Evolutionary conservation across 1,140 invertebrate genomes (phyloP), one percentile per base, ranked within the genome.

Genomic region (Drosophila auraria): DNA sequence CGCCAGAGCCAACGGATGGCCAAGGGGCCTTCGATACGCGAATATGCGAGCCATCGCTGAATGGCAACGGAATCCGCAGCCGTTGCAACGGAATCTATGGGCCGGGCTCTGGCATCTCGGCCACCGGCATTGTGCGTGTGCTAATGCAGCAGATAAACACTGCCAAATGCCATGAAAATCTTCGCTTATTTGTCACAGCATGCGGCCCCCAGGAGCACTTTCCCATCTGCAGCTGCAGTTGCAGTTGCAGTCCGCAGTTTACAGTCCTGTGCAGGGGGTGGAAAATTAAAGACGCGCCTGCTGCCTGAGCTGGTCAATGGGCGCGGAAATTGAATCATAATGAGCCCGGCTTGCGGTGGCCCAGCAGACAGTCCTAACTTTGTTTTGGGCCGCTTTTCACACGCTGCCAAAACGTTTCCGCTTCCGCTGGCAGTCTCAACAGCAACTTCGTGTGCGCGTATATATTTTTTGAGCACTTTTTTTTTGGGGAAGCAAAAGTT

Each of bases 341-440:
- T 80, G 77, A 74, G 71, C 62, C 77, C 44, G 54, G 42, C 62
- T 59, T 74, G 60, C 11, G 54, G 53, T 57, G 15, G 40, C 40
- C 50, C 27, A 17, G 57, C 78, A 72, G 74, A 66, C 70, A 75
- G 78, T 42, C 64, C 68, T 90, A 82, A 90, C 86, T 89, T 90
- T 90, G 84, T 89, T 87, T 89, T 76, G 44, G 78, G 81, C 73
- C 66, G 72, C 72, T 74, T 87, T 87, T 89, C 83, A 81, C 83
- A 89, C 83, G 84, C 80, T 84, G 84, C 84, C 84, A 87, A 89
- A 87, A 83, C 75, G 84, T 84, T 89, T 89, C 84, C 86, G 82
- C 45, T 90, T 90, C 84, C 86, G 74, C 58, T 72, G 69, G 50
- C 77, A 78, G 77, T 74, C 84, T 78, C 82, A 83, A 83, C 77